Evolutionary conservation across 2,113 vertebrate genomes (phyloP).

Genomic region (Dryoscopus gambensis): DNA sequence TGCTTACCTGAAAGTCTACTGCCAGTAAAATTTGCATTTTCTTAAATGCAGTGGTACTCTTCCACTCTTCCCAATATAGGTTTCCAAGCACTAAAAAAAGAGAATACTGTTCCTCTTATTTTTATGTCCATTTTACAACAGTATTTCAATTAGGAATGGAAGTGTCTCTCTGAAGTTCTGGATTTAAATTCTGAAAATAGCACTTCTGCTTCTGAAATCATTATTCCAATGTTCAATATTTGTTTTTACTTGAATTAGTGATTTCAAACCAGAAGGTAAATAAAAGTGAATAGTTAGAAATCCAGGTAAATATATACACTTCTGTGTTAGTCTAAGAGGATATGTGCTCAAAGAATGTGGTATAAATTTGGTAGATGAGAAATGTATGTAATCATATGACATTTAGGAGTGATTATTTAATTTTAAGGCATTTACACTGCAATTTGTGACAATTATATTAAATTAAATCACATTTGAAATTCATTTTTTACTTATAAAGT

Average conservation of each 20-base stretch:
- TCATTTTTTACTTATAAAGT: not conserved
- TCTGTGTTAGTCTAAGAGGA: not conserved
- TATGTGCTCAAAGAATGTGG: not conserved
- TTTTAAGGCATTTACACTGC: conserved; percentile 30
- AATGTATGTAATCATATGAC: not conserved
- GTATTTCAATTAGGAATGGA: not conserved
- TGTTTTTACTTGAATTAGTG: not conserved
- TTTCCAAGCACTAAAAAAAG: not conserved
- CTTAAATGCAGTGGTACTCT: not conserved
- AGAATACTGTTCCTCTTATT: not conserved
- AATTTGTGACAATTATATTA: conserved; percentile 9
- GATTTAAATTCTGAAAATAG: not conserved
- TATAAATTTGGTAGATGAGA: not conserved
- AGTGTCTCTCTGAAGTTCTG: not conserved
- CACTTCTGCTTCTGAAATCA: not conserved
- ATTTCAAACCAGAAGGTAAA: not conserved
- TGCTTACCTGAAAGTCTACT: not conserved
- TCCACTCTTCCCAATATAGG: not conserved
- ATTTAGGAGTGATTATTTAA: conserved; percentile 35
- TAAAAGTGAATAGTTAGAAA: not conserved
- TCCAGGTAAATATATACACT: not conserved
- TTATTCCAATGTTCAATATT: not conserved
- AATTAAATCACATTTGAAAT: not conserved
- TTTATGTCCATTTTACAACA: not conserved
- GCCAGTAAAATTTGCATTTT: not conserved